Conservation (phyloP, 2,888 invertebrate genomes). For the Gastracanthus pulcherrimus region DNA sequence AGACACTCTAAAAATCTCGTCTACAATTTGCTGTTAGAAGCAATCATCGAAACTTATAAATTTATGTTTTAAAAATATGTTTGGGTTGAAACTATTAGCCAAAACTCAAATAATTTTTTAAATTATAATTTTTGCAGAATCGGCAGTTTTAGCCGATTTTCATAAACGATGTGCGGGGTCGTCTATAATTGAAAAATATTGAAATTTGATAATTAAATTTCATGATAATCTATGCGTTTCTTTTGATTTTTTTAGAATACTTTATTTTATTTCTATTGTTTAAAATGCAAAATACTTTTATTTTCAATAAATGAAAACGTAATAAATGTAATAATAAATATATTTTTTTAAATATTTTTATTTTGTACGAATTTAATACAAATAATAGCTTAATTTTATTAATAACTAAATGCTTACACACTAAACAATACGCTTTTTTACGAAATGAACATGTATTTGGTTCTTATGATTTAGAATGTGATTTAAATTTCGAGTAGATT, state of each 20-base stretch:
- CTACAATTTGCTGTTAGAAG: too few species aligned
- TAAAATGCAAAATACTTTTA: neutral
- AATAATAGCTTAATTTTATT: conserved; percentile 33
- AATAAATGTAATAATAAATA: neutral
- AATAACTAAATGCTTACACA: conserved; percentile 31
- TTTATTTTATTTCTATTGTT: too few species aligned
- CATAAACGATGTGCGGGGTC: too few species aligned
- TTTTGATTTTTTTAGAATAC: too few species aligned
- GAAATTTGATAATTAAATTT: too few species aligned
- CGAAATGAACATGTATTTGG: conserved; percentile 24
- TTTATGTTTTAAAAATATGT: neutral
- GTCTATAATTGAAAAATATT: too few species aligned
- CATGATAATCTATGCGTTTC: too few species aligned
- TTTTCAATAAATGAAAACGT: neutral
- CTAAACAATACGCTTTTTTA: conserved; percentile 31
- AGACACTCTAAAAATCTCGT: too few species aligned
- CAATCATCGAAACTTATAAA: too few species aligned
- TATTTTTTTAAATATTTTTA: conserved; percentile 37
- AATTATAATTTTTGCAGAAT: too few species aligned
- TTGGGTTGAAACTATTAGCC: neutral
- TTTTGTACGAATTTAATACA: conserved; percentile 51
- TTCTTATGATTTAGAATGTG: neutral
- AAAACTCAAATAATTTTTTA: too few species aligned
- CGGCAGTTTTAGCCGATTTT: too few species aligned
- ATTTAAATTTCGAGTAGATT: neutral